These are phyloP conservation scores for Mya arenaria DNA, from an alignment of 1,140 invertebrate species.

Conservation along the genomic window DNA sequence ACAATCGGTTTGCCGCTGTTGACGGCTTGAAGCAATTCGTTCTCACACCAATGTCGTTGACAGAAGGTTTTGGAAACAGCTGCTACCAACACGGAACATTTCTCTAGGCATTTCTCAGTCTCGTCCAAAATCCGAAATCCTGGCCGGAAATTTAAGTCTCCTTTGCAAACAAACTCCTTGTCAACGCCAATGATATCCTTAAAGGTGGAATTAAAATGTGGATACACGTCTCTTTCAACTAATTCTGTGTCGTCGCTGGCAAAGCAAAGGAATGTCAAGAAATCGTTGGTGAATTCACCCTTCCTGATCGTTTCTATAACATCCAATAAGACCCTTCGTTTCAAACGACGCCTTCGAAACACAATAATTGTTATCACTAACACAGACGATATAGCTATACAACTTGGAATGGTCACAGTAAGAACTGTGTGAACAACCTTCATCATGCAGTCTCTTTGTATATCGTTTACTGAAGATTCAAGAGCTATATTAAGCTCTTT, in stretches of 20 bases:
- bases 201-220: not conserved
- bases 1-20: slow-evolving; percentile 3
- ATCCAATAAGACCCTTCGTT: not conserved
- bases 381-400: not conserved
- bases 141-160: not conserved
- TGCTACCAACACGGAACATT: not conserved
- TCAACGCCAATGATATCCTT: slow-evolving; percentile 19
- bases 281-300: not conserved
- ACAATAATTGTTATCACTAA: not conserved
- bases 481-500: not conserved
- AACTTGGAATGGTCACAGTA: not conserved
- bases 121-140: not conserved
- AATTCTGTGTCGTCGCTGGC: slow-evolving; percentile 20
- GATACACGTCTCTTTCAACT: not conserved
- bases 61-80: slow-evolving; percentile 2
- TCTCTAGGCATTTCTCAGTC: not conserved
- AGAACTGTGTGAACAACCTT: not conserved
- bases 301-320: not conserved
- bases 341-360: not conserved
- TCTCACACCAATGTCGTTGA: not conserved
- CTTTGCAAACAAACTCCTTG: slow-evolving; percentile 4
- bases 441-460: not conserved
- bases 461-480: not conserved
- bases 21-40: not conserved
- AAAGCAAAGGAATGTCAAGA: not conserved